Evolutionary conservation across 2,888 invertebrate genomes (phyloP).

Genomic region (Coelogynopora nodosa): DNA sequence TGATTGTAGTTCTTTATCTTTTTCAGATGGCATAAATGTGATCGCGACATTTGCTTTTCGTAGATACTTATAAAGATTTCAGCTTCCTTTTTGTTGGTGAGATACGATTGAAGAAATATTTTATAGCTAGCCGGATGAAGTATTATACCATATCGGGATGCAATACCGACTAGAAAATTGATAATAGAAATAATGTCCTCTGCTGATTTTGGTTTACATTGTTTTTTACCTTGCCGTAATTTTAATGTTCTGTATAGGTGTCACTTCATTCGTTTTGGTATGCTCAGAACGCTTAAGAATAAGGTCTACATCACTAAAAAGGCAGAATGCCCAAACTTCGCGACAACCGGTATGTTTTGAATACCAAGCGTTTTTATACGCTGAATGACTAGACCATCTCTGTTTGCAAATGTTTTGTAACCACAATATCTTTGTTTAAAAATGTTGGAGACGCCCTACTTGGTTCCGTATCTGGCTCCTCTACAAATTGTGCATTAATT

Average conservation of each 20-base stretch:
- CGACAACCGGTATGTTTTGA: constrained; percentile 25
- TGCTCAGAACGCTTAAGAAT: constrained; percentile 10
- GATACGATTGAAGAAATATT: constrained; percentile 2
- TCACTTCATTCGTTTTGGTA: not conserved
- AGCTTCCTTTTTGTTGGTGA: constrained; percentile 22
- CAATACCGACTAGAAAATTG: constrained; percentile 26
- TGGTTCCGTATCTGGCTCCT: too few species aligned
- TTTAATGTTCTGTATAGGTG: too few species aligned
- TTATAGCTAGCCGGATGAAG: constrained; percentile 16
- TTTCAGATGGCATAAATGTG: not conserved
- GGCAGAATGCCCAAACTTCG: constrained; percentile 13
- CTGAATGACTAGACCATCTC: not conserved
- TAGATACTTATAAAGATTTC: not conserved
- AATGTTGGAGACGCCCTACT: too few species aligned
- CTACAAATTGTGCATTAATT: too few species aligned
- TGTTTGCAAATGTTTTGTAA: constrained; percentile 14
- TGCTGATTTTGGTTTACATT: too few species aligned
- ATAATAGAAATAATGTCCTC: not conserved
- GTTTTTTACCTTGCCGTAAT: too few species aligned
- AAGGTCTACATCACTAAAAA: constrained; percentile 3
- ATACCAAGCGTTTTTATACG: not conserved
- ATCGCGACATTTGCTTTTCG: not conserved
- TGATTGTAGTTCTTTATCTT: not conserved
- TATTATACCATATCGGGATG: constrained; percentile 22
- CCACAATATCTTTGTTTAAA: too few species aligned